Conservation (phyloP, 1,140 invertebrate species). For the Drosophila serrata region DNA sequence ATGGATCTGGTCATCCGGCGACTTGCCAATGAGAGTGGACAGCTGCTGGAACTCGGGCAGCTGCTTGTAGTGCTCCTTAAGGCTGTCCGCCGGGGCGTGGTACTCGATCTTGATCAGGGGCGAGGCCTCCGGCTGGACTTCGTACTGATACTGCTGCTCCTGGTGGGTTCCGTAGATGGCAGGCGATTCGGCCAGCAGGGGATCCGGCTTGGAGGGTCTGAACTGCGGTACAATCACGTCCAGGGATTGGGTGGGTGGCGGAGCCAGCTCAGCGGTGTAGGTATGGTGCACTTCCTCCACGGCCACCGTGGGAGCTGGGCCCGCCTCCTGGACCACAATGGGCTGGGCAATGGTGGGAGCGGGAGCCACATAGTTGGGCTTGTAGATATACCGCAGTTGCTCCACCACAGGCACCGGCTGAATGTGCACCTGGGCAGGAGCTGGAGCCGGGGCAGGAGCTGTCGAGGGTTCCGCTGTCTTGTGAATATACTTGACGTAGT, state of each 20-base stretch:
- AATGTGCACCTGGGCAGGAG: conserved; percentile 74
- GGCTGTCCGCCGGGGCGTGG: conserved; percentile 57
- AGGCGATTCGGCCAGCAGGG: conserved; percentile 42
- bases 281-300: conserved; percentile 67
- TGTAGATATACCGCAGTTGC: conserved; percentile 78
- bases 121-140: conserved; percentile 33
- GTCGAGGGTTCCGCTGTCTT: conserved; percentile 11
- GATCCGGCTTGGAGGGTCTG: conserved; percentile 71
- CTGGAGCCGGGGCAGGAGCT: conserved; percentile 3
- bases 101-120: conserved; percentile 79
- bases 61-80: conserved; percentile 76
- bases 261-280: conserved; percentile 55
- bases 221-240: conserved; percentile 47
- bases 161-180: conserved; percentile 48
- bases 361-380: conserved; percentile 28
- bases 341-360: conserved; percentile 57
- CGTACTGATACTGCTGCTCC: conserved; percentile 63
- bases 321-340: conserved; percentile 68
- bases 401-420: conserved; percentile 79
- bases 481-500: conserved; percentile 53
- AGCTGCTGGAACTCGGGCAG: conserved; percentile 73
- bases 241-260: conserved; percentile 14
- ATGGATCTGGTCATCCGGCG: conserved; percentile 82
- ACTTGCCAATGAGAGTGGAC: conserved; percentile 79
- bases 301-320: not conserved